These are phyloP conservation scores for Dermatophagoides farinae DNA, from an alignment of 1,140 invertebrate genomes.

Conservation along the genomic window DNA sequence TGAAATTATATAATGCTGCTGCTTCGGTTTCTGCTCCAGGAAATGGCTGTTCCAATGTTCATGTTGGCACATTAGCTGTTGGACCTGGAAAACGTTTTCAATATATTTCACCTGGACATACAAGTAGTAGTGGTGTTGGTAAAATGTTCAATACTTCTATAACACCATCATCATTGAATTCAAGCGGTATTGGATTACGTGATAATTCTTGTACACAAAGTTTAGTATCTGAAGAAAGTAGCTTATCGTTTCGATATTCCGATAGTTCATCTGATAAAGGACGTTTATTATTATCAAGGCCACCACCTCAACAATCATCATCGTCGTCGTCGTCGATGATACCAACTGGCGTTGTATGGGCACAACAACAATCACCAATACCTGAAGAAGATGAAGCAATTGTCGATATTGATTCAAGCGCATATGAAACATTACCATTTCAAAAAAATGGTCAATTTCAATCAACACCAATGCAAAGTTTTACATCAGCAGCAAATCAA, in stretches of 20 bases:
- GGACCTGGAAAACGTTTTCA: constrained; percentile 15
- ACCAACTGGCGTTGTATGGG: constrained; percentile 11
- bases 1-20: background rate
- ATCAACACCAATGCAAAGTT: background rate
- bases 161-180: background rate
- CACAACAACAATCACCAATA: constrained; percentile 14
- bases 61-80: background rate
- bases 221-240: constrained; percentile 13
- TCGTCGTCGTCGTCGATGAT: background rate
- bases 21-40: background rate
- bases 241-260: constrained; percentile 11
- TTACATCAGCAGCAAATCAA: background rate
- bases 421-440: constrained; percentile 19
- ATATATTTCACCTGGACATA: constrained; percentile 7
- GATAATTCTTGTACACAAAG: background rate
- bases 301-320: too few relatives aligned
- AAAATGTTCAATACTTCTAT: background rate
- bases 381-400: constrained; percentile 8
- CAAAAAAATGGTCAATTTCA: background rate
- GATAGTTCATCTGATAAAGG: constrained; percentile 8
- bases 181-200: background rate
- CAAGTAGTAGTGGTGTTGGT: background rate
- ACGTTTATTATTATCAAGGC: constrained; percentile 10
- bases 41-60: background rate
- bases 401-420: constrained; percentile 14